A percentile compares a stretch with the other conserved stretches of the same genome.
Evolutionary conservation across 2,113 vertebrate genomes (phyloP).

Genomic region (Sceloporus tristichus): DNA sequence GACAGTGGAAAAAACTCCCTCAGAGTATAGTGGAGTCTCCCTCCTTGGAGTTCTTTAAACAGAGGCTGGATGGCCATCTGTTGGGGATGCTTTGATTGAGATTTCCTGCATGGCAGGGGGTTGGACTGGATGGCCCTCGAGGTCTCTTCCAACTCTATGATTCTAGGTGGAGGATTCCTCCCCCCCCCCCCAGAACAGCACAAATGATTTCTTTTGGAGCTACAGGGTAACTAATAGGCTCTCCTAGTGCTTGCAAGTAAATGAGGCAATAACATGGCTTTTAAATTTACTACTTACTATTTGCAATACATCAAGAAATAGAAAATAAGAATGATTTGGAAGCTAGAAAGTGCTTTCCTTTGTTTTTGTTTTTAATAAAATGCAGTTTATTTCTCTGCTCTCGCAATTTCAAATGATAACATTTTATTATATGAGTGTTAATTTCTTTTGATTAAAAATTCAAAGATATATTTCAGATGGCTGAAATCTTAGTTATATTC

Average conservation of each 20-base stretch:
- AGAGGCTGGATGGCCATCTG: too few relatives aligned
- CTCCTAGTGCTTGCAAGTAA: not conserved
- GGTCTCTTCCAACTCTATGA: too few relatives aligned
- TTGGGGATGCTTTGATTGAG: too few relatives aligned
- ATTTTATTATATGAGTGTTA: not conserved
- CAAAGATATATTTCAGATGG: not conserved
- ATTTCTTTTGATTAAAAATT: not conserved
- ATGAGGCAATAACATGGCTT: not conserved
- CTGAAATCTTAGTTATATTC: not conserved
- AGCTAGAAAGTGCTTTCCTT: not conserved
- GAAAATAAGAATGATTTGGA: not conserved
- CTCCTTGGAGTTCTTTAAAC: too few relatives aligned
- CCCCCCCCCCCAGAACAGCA: not conserved
- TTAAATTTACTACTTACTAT: not conserved
- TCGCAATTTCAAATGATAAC: not conserved
- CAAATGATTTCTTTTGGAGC: not conserved
- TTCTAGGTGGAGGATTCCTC: not conserved
- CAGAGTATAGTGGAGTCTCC: too few relatives aligned
- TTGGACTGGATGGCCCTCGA: too few relatives aligned
- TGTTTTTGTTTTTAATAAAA: not conserved
- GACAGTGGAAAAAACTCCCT: too few relatives aligned
- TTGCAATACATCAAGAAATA: not conserved
- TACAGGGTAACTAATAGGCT: not conserved
- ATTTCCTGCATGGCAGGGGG: too few relatives aligned
- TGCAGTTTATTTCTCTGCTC: not conserved